Conservation (phyloP, 2,888 invertebrate genomes). For the Furcula furcula region DNA sequence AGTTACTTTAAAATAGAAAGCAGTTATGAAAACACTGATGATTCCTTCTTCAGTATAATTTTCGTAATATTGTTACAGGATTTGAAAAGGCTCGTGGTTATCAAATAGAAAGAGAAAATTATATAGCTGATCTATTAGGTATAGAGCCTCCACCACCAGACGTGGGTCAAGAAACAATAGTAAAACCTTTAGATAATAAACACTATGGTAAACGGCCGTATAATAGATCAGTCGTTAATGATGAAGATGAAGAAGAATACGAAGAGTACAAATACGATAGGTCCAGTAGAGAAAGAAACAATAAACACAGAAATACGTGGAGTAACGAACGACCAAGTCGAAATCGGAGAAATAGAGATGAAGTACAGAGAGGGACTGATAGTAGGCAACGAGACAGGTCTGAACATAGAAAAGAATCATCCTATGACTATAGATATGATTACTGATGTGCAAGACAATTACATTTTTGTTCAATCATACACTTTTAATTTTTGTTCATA, state of each 20-base stretch:
- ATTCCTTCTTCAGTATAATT: neutral
- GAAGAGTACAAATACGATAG: slow-evolving; percentile 12
- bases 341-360: neutral
- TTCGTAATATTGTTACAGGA: slow-evolving; percentile 58
- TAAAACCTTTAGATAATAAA: slow-evolving; percentile 33
- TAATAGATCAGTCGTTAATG: slow-evolving; percentile 25
- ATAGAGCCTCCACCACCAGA: slow-evolving; percentile 38
- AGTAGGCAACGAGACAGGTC: neutral
- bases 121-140: slow-evolving; percentile 67
- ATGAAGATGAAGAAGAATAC: slow-evolving; percentile 15
- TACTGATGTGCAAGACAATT: no score
- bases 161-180: slow-evolving; percentile 32
- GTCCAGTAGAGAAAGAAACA: slow-evolving; percentile 3
- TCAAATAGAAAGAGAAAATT: slow-evolving; percentile 83
- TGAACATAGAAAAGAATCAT: slow-evolving; percentile 21
- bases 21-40: no score
- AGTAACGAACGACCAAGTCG: slow-evolving; percentile 2
- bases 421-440: slow-evolving; percentile 48
- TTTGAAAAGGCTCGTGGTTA: slow-evolving; percentile 86
- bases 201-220: slow-evolving; percentile 2
- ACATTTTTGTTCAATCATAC: no score
- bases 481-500: no score
- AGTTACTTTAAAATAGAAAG: no score
- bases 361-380: neutral
- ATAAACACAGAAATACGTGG: slow-evolving; percentile 5